Percentiles rank a stretch among this genome's conserved stretches.
phyloP scores from a whole-genome alignment of 2,888 invertebrate genomes.

The Dioctria linearis region DNA sequence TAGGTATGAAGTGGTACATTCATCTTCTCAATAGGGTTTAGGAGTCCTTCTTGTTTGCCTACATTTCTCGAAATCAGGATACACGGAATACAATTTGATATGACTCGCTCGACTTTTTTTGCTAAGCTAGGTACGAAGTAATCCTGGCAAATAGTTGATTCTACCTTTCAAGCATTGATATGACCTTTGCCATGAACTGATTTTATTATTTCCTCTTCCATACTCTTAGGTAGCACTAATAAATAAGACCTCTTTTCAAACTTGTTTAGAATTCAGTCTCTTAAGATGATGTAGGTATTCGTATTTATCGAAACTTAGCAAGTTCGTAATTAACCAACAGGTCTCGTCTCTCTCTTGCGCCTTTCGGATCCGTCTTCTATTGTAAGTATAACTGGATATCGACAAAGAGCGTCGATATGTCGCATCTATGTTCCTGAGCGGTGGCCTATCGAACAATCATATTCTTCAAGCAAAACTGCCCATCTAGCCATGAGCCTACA shows the following conservation, averaged over 20 bases:
- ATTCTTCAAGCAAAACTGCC: too few relatives aligned
- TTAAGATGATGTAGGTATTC: background rate
- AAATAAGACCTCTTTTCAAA: too few relatives aligned
- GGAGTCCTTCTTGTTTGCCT: background rate
- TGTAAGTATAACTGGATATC: too few relatives aligned
- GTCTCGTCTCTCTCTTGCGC: background rate
- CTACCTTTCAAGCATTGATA: background rate
- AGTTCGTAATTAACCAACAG: background rate
- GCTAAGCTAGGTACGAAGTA: background rate
- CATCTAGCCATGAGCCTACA: too few relatives aligned
- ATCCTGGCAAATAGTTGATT: background rate
- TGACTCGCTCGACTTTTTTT: background rate
- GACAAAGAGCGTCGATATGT: background rate
- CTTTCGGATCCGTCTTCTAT: too few relatives aligned
- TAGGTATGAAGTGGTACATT: too few relatives aligned
- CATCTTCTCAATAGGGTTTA: background rate
- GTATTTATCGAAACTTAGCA: background rate
- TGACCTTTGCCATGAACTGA: too few relatives aligned
- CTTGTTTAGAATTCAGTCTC: background rate
- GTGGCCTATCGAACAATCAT: too few relatives aligned
- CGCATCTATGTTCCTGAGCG: too few relatives aligned
- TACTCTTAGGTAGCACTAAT: too few relatives aligned
- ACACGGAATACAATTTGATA: background rate
- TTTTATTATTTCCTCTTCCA: background rate
- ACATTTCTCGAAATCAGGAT: background rate